Base-by-base conservation (phyloP, 1,140 invertebrate species). In the Lucilia cuprina region DNA sequence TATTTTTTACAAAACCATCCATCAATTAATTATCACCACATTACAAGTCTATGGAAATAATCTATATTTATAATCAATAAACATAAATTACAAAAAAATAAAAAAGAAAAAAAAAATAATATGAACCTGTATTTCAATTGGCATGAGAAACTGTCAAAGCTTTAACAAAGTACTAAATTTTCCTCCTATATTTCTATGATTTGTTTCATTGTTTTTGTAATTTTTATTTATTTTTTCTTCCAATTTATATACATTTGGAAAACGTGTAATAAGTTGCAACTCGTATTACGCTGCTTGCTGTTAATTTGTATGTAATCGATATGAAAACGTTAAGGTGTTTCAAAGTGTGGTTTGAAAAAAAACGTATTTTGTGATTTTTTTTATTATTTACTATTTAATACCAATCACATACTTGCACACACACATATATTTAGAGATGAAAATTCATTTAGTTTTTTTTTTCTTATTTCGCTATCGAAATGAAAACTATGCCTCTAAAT, bases 181-280 rank as follows among this genome's bases (percentile, higher is more conserved):
- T 41, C 10, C 10, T 0, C 41, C 41, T 8, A 41, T 30, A 30
- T 41, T 41, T 41, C 41, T 41, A 41, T 41, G 41, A 3, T 41
- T 41, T 3, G 10, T 41, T 41, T 2, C 0, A 3, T 41, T 3
- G 10, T 41, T 41, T 2, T 8, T 8, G 10, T 41, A 41, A 10
- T 41, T 41, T 41, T 41, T 41, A 8, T 41, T 41, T 3, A 3
- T 41, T 5, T 3, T 41, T 41, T 41, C 7, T 41, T 41, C 10
- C 41, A 41, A 41, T 41, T 41, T 41, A 41, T 41, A 5, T 41
- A 41, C 41, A 60, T n/a, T 60, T 60, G n/a, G 55, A 78, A n/a
- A 78, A 80, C 77, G 77, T 80, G 77, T 80, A 80, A 80, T 21
- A 19, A 21, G 41, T 80, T 80, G 77, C 77, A 80, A 80, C 77